Conservation (phyloP, 1,140 invertebrate species). For the Camponotus pennsylvanicus region DNA sequence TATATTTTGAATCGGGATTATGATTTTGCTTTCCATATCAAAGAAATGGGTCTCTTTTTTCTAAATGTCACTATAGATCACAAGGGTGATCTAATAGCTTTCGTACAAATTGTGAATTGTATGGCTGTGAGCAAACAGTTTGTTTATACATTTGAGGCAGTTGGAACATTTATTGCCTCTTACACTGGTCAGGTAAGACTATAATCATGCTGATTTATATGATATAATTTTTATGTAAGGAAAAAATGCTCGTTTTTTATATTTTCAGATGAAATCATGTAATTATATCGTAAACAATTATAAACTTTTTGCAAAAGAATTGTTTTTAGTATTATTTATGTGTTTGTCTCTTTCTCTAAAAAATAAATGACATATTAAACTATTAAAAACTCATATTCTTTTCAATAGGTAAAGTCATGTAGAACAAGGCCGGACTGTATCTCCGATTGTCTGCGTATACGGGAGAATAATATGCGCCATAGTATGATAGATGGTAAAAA, state of each 20-base stretch:
- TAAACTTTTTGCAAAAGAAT: neutral
- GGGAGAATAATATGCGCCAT: neutral
- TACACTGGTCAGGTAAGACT: constrained; percentile 35
- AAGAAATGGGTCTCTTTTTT: constrained; percentile 79
- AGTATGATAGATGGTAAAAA: neutral
- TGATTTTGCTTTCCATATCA: constrained; percentile 71
- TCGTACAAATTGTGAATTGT: constrained; percentile 75
- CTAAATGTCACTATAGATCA: constrained; percentile 68
- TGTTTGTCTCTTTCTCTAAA: neutral
- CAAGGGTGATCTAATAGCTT: constrained; percentile 63
- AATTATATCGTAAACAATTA: neutral
- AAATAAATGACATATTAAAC: constrained; percentile 4
- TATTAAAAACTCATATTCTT: constrained; percentile 11
- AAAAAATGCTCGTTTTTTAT: neutral
- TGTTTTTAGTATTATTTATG: neutral
- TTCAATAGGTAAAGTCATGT: constrained; percentile 50
- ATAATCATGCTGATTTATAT: neutral
- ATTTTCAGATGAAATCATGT: neutral
- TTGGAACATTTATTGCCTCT: neutral
- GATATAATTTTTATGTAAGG: neutral
- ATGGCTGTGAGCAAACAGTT: constrained; percentile 68
- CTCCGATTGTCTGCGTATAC: neutral
- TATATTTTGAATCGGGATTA: constrained; percentile 46
- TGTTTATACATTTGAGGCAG: constrained; percentile 71
- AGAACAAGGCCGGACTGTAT: neutral